Evolutionary conservation across 2,797 vertebrate species (phyloP).

Genomic region (Mus caroli): DNA sequence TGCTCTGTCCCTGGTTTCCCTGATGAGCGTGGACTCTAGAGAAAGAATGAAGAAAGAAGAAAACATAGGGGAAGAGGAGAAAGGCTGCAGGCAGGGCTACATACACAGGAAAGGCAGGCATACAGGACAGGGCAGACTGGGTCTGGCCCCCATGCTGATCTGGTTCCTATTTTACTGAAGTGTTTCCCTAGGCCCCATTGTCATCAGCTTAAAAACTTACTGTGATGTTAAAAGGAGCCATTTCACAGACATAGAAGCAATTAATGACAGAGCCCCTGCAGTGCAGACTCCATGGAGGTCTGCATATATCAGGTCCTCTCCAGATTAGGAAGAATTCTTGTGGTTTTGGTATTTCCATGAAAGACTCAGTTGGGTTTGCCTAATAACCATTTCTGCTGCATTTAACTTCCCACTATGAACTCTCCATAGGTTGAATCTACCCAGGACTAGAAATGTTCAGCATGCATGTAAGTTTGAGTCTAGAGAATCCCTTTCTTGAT

Average conservation of each 20-base stretch:
- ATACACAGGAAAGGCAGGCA: neutral
- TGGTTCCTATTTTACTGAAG: constrained; percentile 69
- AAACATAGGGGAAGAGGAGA: neutral
- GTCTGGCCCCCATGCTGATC: neutral
- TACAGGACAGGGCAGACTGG: neutral
- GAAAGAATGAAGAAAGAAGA: neutral
- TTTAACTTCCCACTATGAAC: constrained; percentile 63
- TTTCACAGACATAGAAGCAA: constrained; percentile 78
- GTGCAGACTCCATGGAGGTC: constrained; percentile 77
- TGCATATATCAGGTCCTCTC: constrained; percentile 75
- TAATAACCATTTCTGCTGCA: constrained; percentile 78
- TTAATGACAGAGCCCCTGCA: constrained; percentile 79
- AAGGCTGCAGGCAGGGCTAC: neutral
- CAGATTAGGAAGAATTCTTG: constrained; percentile 73
- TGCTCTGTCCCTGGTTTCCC: neutral
- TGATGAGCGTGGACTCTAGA: neutral
- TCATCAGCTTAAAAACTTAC: constrained; percentile 75
- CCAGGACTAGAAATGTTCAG: constrained; percentile 70
- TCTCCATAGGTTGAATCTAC: constrained; percentile 77
- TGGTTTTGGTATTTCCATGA: constrained; percentile 82
- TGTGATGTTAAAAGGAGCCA: constrained; percentile 74
- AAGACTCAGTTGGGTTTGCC: constrained; percentile 79
- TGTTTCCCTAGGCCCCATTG: constrained; percentile 71
- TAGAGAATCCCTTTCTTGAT: neutral
- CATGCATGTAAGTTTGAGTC: neutral